Evolutionary conservation across 2,797 vertebrate genomes (phyloP), one percentile per base, ranked within the genome.

Genomic region (Micrastur ruficollis): DNA sequence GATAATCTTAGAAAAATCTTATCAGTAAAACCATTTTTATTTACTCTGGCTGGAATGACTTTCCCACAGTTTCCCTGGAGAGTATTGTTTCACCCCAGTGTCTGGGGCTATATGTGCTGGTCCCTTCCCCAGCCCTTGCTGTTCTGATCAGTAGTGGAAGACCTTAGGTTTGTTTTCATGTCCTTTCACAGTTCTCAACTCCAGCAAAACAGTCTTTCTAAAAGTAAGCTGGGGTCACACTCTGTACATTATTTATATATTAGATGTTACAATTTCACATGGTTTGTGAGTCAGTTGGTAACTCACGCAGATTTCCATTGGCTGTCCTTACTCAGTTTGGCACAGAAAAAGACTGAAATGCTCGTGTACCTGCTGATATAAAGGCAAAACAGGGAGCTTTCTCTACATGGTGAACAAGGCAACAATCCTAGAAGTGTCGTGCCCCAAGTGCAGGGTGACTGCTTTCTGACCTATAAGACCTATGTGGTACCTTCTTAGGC

Each of bases 401-500:
- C 32, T 76, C 46, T 25, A 36, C 75, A 8, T 47, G 76, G 19
- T 40, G 68, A 36, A 52, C 29, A 79, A 23, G 26, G 18, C 32
- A 86, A 92, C 81, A 32, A 14, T 36, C 44, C 89, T 71, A 58
- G 17, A 86, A 73, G 34, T 78, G 53, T 74, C 9, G 7, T 58
- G 76, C 61, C 67, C 76, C 19, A 20, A 19, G 59, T 70, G 55
- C 49, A 73, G 55, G 50, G 25, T 38, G 49, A 50, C 56, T 73
- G 49, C 42, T 82, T 55, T 44, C 75, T 63, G 38, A 84, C 29
- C 11, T n/a, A 19, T 9, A 46, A 47, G 52, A 50, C 63, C 42
- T 89, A 63, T 55, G 78, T 18, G 59, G 65, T 72, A 5, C 40
- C 63, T 90, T 94, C 90, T 81, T 73, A 81, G 26, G 34, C 12